Base-by-base conservation (phyloP, 2,888 invertebrate genomes). In the Coenonympha arcania region DNA sequence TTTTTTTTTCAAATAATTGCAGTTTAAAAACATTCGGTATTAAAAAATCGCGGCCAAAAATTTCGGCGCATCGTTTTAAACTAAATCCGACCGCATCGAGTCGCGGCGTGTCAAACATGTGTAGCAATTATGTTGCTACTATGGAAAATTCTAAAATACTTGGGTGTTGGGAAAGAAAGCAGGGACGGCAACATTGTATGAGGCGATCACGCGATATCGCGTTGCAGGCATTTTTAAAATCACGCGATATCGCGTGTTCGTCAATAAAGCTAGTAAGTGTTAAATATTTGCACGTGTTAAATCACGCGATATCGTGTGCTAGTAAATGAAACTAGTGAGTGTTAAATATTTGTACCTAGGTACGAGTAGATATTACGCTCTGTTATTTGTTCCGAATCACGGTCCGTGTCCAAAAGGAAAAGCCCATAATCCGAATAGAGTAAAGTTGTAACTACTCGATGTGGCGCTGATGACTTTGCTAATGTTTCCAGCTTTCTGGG, bases 391-490 rank as follows among this genome's bases (percentile, higher is more conserved):
- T 34, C 24, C 40, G 41, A 51, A 57, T 49, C 48, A 28, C 31
- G 42, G 31, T 34, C 50, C 46, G 41, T 42, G 52, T 52, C 53
- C 53, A 54, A 58, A 56, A 54, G 26, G 47, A 13, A 47, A 54
- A 49, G 48, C 52, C 56, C 43, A 54, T 58, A 58, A 58, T 58
- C 56, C 50, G 43, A 46, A 48, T 47, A 28, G 52, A 31, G 15
- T 15, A 24, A 39, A 24, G 39, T 16, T 24, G 16, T 39, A 24
- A 39, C 39, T 39, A 24, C 15, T 24, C 24, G 9, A 24, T 24
- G 15, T 15, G 9, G 37, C 13, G 20, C 20, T 36, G 36, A 36
- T 36, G 20, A 36, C 20, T 36, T 20, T 36, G 19, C 11, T 36
- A 39, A 39, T 24, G 39, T 5, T n/a, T n/a, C n/a, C n/a, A n/a